Evolutionary conservation across 1,140 invertebrate genomes (phyloP).

Genomic region (Drosophila pseudoobscura): DNA sequence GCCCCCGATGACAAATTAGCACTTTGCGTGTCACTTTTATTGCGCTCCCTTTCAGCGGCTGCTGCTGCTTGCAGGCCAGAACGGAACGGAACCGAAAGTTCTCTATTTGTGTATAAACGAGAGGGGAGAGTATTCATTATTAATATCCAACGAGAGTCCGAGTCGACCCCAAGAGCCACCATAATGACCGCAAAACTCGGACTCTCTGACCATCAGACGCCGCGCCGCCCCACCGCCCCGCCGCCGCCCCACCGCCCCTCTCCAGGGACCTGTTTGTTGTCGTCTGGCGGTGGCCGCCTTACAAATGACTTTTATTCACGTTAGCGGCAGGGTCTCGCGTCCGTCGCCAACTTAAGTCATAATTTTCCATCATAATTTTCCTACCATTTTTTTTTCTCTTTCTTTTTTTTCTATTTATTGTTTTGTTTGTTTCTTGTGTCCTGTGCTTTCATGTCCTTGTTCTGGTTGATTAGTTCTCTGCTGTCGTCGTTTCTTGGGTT

Average conservation of each 20-base stretch:
- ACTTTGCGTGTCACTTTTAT: constrained; percentile 56
- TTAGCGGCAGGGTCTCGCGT: constrained; percentile 24
- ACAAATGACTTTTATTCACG: constrained; percentile 71
- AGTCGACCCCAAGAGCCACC: constrained; percentile 1
- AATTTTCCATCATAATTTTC: constrained; percentile 70
- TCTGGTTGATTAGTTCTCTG: constrained; percentile 60
- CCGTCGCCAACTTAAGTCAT: constrained; percentile 57
- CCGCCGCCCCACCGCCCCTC: too few relatives aligned
- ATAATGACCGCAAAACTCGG: constrained; percentile 48
- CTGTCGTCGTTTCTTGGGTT: constrained; percentile 12
- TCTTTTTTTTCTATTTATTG: constrained; percentile 50
- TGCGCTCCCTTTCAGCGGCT: constrained; percentile 34
- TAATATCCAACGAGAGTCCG: constrained; percentile 29
- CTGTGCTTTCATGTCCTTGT: constrained; percentile 43
- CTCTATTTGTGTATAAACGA: constrained; percentile 10
- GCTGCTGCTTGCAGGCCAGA: constrained; percentile 16
- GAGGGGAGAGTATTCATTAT: constrained; percentile 32
- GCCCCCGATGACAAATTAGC: constrained; percentile 53
- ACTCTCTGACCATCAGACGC: constrained; percentile 10
- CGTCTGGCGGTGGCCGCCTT: constrained; percentile 32
- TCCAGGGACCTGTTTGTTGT: constrained; percentile 5
- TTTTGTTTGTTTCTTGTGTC: constrained; percentile 31
- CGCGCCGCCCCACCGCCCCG: too few relatives aligned
- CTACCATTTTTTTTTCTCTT: constrained; percentile 39
- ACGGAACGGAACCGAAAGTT: neutral